Conservation (phyloP, 2,888 invertebrate species). For the Galerucella pusilla region DNA sequence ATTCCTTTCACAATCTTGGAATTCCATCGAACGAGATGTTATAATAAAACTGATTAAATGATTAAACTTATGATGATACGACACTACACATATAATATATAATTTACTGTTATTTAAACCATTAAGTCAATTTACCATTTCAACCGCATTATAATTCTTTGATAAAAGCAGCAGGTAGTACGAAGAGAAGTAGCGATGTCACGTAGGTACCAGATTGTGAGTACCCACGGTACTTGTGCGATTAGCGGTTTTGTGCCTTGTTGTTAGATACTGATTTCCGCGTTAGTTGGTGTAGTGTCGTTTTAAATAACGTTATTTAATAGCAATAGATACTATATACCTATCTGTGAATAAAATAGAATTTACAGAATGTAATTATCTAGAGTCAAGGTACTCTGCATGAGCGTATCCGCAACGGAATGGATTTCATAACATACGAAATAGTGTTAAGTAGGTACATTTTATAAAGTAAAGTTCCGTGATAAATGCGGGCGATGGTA, state of each 20-base stretch:
- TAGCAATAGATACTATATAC: slow-evolving; percentile 41
- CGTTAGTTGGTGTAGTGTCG: slow-evolving; percentile 47
- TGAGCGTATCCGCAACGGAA: neutral
- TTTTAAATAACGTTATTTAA: slow-evolving; percentile 51
- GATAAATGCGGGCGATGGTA: too few relatives aligned
- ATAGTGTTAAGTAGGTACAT: too few relatives aligned
- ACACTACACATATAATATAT: neutral
- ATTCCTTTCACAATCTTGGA: too few relatives aligned
- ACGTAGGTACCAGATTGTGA: slow-evolving; percentile 3
- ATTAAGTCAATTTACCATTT: neutral
- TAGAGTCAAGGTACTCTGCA: slow-evolving; percentile 43
- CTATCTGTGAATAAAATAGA: slow-evolving; percentile 39
- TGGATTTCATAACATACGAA: too few relatives aligned
- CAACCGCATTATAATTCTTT: neutral
- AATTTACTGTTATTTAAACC: neutral
- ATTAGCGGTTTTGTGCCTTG: slow-evolving; percentile 48
- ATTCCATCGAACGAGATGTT: too few relatives aligned
- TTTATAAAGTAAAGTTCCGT: too few relatives aligned
- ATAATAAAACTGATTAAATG: neutral
- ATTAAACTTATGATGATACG: neutral
- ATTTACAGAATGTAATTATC: slow-evolving; percentile 48
- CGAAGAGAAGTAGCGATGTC: slow-evolving; percentile 5
- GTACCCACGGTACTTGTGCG: slow-evolving; percentile 13
- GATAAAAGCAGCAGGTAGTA: slow-evolving; percentile 8
- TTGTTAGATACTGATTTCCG: slow-evolving; percentile 44